phyloP scores from a whole-genome alignment of 2,888 invertebrate species.

The Alloplasta piceator region DNA sequence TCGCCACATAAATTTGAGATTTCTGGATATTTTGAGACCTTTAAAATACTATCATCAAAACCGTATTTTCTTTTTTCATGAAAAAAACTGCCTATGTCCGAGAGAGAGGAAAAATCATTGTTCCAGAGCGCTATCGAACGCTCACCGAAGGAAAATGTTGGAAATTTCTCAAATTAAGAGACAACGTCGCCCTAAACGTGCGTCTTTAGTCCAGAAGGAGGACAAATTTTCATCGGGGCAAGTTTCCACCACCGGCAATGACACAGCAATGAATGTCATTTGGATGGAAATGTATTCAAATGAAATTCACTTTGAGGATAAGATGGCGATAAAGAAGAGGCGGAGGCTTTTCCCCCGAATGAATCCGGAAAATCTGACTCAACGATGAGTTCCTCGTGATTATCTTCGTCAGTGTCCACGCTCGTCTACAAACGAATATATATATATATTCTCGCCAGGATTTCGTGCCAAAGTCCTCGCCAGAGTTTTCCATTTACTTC shows the following conservation, averaged over 20 bases:
- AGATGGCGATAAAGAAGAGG: not conserved
- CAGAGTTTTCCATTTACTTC: too few species aligned
- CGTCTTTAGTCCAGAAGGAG: too few species aligned
- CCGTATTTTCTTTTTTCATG: too few species aligned
- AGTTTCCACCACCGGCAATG: not conserved
- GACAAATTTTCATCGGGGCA: not conserved
- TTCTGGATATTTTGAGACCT: too few species aligned
- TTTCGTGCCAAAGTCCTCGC: too few species aligned
- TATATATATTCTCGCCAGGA: too few species aligned
- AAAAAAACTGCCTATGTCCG: too few species aligned
- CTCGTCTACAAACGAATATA: not conserved
- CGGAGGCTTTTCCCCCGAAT: constrained; percentile 4
- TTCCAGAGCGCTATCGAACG: too few species aligned
- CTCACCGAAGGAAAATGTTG: not conserved
- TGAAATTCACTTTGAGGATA: constrained; percentile 15
- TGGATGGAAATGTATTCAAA: constrained; percentile 25
- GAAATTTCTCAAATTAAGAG: not conserved
- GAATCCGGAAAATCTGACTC: not conserved
- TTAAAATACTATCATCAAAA: too few species aligned
- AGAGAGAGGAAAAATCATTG: too few species aligned
- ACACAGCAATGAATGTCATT: not conserved
- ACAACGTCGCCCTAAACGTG: too few species aligned
- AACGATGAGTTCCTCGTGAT: not conserved
- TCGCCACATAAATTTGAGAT: too few species aligned
- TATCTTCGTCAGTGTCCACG: not conserved